Base-by-base conservation (phyloP, 2,888 invertebrate species). In the Apantesis nais region DNA sequence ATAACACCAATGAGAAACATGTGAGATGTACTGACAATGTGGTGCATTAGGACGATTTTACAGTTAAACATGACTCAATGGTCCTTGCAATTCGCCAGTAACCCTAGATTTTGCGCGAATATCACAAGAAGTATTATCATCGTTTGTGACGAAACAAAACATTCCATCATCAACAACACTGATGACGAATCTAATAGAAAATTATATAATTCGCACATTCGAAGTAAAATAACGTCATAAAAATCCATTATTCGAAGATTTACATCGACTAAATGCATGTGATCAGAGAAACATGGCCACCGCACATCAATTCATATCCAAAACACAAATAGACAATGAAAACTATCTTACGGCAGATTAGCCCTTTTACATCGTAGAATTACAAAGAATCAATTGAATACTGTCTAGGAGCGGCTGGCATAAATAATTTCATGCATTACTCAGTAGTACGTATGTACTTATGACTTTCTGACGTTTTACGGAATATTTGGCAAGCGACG, bases 1-100 rank as follows among this genome's bases (percentile, higher is more conserved):
- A 96, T 95, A 96, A 96, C 96, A 95, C 93, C 94, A 96, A 95
- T 92, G 89, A 93, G 90, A 94, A 92, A 91, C 86, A 91, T 89
- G 86, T 93, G 86, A 94, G 92, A 88, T 81, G 84, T 88, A 90
- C 89, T 90, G 90, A 89, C 89, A 91, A 92, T 93, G 93, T 92
- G 92, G 90, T 92, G 93, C 93, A 83, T 89, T 81, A 87, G 88
- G 88, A 95, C 93, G 90, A 91, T 89, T 91, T 89, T 86, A 89
- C 82, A 82, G 85, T 86, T 90, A 89, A 76, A 83, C 80, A 83
- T 89, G 88, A 90, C 84, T 89, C 88, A 92, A 94, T 94, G 94
- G 95, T 94, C 94, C 94, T 94, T 95, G 94, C 89, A 92, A 95
- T 94, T 94, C 94, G 92, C 91, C 88, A 92, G 84, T 89, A 90